Evolutionary conservation across 2,113 vertebrate genomes (phyloP).

Genomic region (Gobio gobio): DNA sequence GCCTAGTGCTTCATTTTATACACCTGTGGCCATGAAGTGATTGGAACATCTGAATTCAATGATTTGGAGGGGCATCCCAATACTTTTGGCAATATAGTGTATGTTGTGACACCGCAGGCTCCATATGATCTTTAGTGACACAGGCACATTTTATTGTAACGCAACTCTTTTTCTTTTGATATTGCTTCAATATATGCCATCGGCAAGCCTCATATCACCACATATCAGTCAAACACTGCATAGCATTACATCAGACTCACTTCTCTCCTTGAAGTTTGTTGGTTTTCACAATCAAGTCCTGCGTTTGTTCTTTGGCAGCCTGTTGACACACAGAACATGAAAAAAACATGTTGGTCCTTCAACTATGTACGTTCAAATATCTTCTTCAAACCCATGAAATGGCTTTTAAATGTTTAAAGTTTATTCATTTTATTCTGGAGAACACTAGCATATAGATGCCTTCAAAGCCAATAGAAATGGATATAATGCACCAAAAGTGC

Average conservation of each 20-base stretch:
- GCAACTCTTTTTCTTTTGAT: background rate
- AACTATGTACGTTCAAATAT: background rate
- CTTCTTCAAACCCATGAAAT: background rate
- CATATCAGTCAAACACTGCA: background rate
- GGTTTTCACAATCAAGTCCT: constrained; percentile 96
- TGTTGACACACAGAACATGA: constrained; percentile 68
- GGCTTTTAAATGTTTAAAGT: background rate
- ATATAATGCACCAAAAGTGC: too few species aligned
- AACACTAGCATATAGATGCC: too few species aligned
- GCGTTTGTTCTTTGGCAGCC: constrained; percentile 96
- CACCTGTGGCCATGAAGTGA: too few species aligned
- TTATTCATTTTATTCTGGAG: too few species aligned
- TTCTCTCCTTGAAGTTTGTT: constrained; percentile 97
- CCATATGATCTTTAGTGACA: background rate
- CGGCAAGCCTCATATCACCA: background rate
- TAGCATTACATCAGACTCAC: constrained; percentile 75
- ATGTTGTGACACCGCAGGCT: background rate
- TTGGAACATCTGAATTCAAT: too few species aligned
- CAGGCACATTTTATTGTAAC: background rate
- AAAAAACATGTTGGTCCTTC: background rate
- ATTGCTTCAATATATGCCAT: background rate
- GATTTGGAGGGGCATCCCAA: too few species aligned
- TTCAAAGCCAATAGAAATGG: too few species aligned
- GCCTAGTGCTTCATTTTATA: too few species aligned
- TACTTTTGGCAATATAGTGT: too few species aligned